Conservation (phyloP, 2,113 vertebrate genomes). For the Lagopus muta region DNA sequence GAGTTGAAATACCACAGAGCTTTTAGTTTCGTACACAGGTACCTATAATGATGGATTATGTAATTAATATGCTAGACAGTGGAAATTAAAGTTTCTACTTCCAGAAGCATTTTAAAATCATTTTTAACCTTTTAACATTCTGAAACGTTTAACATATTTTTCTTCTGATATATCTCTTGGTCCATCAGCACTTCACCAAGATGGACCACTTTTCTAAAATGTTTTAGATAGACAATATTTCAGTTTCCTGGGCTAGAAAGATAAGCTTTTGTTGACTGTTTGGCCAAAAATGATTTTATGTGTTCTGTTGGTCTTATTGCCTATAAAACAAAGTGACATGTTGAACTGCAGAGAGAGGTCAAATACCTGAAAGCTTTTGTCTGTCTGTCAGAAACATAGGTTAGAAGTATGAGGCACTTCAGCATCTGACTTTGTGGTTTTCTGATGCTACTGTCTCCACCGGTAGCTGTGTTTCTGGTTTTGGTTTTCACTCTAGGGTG, state of each 20-base stretch:
- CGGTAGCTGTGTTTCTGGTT: accelerated
- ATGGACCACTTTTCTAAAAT: neutral
- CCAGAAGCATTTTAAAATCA: neutral
- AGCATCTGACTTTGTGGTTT: neutral
- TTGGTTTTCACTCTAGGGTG: neutral
- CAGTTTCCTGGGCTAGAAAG: neutral
- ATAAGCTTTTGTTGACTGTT: neutral
- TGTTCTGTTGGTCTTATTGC: neutral
- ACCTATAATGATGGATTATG: neutral
- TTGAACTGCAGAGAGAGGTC: neutral
- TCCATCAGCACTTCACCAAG: neutral
- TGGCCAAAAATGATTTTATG: neutral
- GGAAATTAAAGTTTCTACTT: neutral
- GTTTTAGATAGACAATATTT: neutral
- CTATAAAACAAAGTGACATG: neutral
- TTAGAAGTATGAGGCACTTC: neutral
- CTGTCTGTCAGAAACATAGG: neutral
- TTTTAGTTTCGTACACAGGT: neutral
- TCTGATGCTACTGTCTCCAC: neutral
- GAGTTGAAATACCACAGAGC: neutral
- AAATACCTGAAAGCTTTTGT: neutral
- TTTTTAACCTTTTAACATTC: too few relatives aligned
- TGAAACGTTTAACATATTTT: neutral
- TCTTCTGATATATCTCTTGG: neutral
- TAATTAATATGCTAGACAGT: neutral